Evolutionary conservation across 1,140 invertebrate species (phyloP).

Genomic region (Drosophila elegans): DNA sequence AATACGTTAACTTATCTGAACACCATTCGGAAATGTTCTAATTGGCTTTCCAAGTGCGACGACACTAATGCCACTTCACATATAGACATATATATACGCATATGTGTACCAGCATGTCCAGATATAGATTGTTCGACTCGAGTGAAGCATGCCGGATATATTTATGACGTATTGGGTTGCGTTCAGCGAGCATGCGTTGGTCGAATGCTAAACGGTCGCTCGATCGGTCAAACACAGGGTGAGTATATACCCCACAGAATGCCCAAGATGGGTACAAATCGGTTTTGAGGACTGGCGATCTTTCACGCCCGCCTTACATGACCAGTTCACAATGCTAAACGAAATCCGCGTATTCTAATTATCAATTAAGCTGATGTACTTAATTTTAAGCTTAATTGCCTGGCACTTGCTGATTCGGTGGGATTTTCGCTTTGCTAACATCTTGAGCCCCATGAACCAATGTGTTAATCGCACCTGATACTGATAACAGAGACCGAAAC

Average conservation of each 20-base stretch:
- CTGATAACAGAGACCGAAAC: constrained; percentile 29
- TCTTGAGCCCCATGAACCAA: constrained; percentile 17
- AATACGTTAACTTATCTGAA: constrained; percentile 38
- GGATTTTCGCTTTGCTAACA: neutral
- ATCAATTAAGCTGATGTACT: constrained; percentile 39
- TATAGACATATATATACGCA: neutral
- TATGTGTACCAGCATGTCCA: constrained; percentile 7
- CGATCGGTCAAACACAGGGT: constrained; percentile 14
- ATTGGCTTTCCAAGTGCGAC: constrained; percentile 46
- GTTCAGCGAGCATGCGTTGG: constrained; percentile 30
- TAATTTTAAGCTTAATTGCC: constrained; percentile 30
- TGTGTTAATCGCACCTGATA: constrained; percentile 47
- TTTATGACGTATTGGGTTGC: constrained; percentile 26
- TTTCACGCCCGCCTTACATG: constrained; percentile 30
- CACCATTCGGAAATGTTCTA: constrained; percentile 50
- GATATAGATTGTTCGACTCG: constrained; percentile 42
- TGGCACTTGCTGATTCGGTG: neutral
- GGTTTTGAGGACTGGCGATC: neutral
- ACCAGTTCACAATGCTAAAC: constrained; percentile 1
- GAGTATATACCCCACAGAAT: constrained; percentile 10
- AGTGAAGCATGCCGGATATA: constrained; percentile 46
- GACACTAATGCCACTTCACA: constrained; percentile 45
- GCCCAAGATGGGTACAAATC: neutral
- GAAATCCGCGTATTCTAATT: constrained; percentile 36
- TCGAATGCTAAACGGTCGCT: constrained; percentile 35